phyloP scores from a whole-genome alignment of 2,797 vertebrate species.

The Lacerta agilis region DNA sequence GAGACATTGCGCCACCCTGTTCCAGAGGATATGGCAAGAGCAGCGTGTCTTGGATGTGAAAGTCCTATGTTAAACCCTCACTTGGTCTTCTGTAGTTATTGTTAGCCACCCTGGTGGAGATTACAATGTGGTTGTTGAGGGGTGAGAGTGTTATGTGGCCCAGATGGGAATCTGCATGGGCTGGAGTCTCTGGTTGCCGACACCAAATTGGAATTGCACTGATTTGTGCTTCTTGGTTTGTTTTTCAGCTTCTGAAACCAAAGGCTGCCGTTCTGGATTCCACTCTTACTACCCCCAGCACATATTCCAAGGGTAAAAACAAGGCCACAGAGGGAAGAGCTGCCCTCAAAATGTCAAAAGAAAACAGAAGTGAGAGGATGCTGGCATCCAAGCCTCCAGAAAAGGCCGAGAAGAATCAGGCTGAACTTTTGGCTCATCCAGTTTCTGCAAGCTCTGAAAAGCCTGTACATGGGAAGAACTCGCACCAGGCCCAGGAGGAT shows the following conservation, averaged over 20 bases:
- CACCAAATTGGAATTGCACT: neutral
- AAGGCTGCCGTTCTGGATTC: conserved; percentile 37
- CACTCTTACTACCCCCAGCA: fast-evolving
- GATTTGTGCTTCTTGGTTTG: neutral
- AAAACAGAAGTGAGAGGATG: neutral
- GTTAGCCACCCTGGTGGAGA: neutral
- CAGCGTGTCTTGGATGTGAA: no score
- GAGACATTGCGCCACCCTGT: fast-evolving
- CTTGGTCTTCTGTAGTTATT: neutral
- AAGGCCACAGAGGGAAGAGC: neutral
- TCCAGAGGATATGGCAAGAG: neutral
- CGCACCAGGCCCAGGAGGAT: conserved; percentile 2
- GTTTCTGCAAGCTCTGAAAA: neutral
- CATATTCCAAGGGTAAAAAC: conserved; percentile 28
- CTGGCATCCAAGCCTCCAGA: neutral
- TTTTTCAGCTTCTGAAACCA: conserved; percentile 74
- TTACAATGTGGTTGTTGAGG: no score
- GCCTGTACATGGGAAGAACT: fast-evolving
- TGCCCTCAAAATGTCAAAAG: neutral
- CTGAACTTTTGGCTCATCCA: fast-evolving
- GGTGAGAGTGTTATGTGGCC: neutral
- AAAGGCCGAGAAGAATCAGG: fast-evolving
- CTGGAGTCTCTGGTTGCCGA: no score
- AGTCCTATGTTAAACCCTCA: neutral
- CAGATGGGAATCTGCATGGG: neutral